Conservation (phyloP, 2,113 vertebrate species). For the Chloropsis cyanopogon region DNA sequence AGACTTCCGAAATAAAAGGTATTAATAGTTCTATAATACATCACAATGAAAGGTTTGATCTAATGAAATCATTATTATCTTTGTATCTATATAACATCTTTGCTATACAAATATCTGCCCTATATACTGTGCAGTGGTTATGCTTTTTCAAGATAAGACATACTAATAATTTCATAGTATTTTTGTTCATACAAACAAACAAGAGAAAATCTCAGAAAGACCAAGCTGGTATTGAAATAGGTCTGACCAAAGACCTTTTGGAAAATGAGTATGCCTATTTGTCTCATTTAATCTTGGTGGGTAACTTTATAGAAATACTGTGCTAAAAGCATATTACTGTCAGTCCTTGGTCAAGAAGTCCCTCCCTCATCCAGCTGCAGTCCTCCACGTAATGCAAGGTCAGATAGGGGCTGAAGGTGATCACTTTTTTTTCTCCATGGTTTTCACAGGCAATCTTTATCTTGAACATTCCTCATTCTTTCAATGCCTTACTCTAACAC, state of each 20-base stretch:
- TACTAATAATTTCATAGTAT: neutral
- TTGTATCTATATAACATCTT: neutral
- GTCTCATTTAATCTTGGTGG: neutral
- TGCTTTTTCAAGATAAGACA: neutral
- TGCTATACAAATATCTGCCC: neutral
- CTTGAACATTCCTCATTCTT: neutral
- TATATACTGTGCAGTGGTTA: neutral
- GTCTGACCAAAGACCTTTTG: neutral
- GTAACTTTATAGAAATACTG: neutral
- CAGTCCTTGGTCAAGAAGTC: neutral
- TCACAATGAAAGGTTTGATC: neutral
- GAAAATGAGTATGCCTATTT: neutral
- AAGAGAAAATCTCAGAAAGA: neutral
- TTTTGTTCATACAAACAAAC: neutral
- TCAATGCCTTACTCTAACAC: neutral
- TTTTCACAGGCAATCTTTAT: neutral
- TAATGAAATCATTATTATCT: neutral
- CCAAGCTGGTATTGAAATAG: neutral
- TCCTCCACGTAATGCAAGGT: neutral
- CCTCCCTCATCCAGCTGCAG: neutral
- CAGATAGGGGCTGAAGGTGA: neutral
- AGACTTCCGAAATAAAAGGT: neutral
- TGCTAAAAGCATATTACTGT: neutral
- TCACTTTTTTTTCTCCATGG: fast-evolving
- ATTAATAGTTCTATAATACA: neutral